Conservation (phyloP, 2,888 invertebrate species). For the Lycocerus yunnanus region DNA sequence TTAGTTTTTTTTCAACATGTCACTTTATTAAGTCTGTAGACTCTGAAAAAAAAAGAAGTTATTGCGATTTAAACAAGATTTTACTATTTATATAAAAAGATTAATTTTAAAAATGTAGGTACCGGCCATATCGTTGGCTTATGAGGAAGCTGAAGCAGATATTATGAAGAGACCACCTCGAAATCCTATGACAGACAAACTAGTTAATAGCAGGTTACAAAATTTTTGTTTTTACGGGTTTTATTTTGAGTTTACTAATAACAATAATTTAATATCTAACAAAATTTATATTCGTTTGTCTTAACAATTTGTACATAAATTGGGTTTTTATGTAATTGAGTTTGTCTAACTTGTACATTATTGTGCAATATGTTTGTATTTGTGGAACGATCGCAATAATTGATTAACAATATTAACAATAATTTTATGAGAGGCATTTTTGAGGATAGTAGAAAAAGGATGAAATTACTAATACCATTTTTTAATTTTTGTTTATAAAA, state of each 20-base stretch:
- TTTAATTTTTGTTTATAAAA: not conserved
- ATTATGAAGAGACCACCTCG: conserved; percentile 87
- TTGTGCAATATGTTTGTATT: not conserved
- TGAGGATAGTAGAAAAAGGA: not conserved
- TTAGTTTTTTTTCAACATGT: conserved; percentile 1
- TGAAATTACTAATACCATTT: not conserved
- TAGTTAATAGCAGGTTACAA: conserved; percentile 77
- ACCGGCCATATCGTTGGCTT: conserved; percentile 86
- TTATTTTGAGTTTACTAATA: conserved; percentile 8
- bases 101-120: conserved; percentile 49
- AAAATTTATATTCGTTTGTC: conserved; percentile 8
- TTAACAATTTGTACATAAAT: conserved; percentile 6
- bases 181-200: conserved; percentile 82
- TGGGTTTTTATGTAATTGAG: not conserved
- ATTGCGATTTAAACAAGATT: not conserved
- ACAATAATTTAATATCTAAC: conserved; percentile 17
- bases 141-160: conserved; percentile 84
- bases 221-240: conserved; percentile 40
- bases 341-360: conserved; percentile 2
- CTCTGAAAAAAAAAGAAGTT: not conserved
- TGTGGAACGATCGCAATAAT: not conserved
- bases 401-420: not conserved
- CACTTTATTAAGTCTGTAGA: not conserved
- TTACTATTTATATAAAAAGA: not conserved
- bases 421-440: not conserved